Evolutionary conservation across 2,797 vertebrate species (phyloP), one percentile per base, ranked within the genome.

Genomic region (Phataginus tricuspis): DNA sequence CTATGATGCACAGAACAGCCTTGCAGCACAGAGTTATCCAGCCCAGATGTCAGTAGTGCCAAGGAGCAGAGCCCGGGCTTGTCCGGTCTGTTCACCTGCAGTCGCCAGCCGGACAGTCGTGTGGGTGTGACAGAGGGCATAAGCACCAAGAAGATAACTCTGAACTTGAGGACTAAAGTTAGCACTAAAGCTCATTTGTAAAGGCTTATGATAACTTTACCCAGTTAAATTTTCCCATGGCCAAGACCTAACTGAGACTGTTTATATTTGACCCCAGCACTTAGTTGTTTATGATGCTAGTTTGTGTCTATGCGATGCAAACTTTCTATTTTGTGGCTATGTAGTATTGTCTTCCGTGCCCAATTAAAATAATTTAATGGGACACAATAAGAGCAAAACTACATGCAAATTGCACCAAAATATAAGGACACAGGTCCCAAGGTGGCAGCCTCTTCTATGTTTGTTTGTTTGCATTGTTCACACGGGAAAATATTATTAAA

Each of bases 1-100:
- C 27, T 11, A 4, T 13, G 55, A 39, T 2, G 34, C 64, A 13
- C 66, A 19, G 1, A 25, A 53, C 2, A 2, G 7, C 42, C 51
- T 14, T 31, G 0, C 23, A 0, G 9, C 39, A 13, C 57, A 49
- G 77, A 59, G 16, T 7, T 5, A 1, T 29, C 11, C 8, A 13
- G 10, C 16, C 15, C 12, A 8, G 5, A 11, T 5, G 66, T 39
- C 12, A 8, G 0, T 1, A 4, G 31, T 31, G 39, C 23, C 3
- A 15, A 21, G 19, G 12, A 2, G 25, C 23, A 55, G 49, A 59
- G 1, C 8, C 12, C 53, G 15, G 49, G 21, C 3, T 10, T 3
- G 4, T 2, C 4, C 23, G 63, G 13, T 27, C 39, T 51, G 89
- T 7, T 45, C 10, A 9, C 23, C 13, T 5, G 4, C 10, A 29